phyloP scores from a whole-genome alignment of 2,113 vertebrate species.

The Loxodonta africana region DNA sequence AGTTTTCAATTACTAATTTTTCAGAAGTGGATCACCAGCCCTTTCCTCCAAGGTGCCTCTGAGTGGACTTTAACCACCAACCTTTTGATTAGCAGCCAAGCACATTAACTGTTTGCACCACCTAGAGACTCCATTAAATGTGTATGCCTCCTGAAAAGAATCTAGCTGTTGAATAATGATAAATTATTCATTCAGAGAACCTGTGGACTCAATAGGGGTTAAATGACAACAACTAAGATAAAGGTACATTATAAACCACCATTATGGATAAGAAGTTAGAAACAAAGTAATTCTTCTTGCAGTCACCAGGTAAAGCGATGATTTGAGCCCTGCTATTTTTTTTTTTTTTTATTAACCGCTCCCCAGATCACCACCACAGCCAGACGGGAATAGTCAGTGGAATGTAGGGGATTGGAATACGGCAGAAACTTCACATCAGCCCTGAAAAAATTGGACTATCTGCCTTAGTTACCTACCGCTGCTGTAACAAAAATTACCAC shows the following conservation, averaged over 20 bases:
- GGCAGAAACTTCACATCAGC: neutral
- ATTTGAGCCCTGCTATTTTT: neutral
- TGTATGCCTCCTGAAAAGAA: neutral
- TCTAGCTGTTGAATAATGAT: neutral
- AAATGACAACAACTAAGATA: constrained; percentile 49
- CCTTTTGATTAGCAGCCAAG: neutral
- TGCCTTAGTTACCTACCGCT: neutral
- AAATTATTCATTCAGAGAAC: constrained; percentile 4
- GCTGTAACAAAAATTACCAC: too few relatives aligned
- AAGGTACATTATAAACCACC: neutral
- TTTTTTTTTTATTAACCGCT: too few relatives aligned
- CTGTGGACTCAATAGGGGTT: neutral
- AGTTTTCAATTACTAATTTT: neutral
- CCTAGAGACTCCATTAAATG: neutral
- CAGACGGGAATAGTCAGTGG: neutral
- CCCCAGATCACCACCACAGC: neutral
- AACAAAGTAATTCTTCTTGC: neutral
- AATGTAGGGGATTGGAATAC: neutral
- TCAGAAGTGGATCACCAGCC: neutral
- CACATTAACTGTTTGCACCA: neutral
- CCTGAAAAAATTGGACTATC: neutral
- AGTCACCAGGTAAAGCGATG: constrained; percentile 20
- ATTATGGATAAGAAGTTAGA: neutral
- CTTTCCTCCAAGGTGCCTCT: neutral
- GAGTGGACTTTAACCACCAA: neutral